Percentiles rank a stretch among this genome's conserved stretches.
Conservation (phyloP, 2,888 invertebrate species). For the Limnephilus marmoratus region DNA sequence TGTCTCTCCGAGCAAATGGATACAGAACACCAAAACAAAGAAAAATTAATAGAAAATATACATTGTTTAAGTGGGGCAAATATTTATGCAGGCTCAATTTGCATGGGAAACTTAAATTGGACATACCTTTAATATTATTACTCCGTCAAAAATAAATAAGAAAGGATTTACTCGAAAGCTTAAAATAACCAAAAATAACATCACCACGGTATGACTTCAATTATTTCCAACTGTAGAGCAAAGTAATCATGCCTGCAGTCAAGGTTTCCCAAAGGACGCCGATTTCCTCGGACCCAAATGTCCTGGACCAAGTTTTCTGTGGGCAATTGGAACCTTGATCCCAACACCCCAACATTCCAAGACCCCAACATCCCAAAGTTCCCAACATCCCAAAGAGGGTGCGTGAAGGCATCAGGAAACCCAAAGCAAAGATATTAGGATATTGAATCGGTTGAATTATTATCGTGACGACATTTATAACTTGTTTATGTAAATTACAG, state of each 20-base stretch:
- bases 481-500: conserved; percentile 34
- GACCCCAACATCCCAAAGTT: neutral
- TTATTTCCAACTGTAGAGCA: neutral
- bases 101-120: neutral
- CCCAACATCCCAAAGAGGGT: neutral
- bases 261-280: conserved; percentile 14
- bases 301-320: conserved; percentile 19
- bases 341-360: neutral
- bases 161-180: too few relatives aligned
- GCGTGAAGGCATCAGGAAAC: neutral
- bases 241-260: neutral
- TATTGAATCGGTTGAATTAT: conserved; percentile 41
- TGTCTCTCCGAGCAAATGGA: too few relatives aligned
- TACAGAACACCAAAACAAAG: too few relatives aligned
- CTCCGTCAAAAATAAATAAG: too few relatives aligned
- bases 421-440: conserved; percentile 9
- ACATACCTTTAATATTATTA: too few relatives aligned
- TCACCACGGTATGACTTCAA: neutral
- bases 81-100: neutral
- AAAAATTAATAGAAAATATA: too few relatives aligned
- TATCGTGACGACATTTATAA: conserved; percentile 42
- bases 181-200: neutral
- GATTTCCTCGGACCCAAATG: conserved; percentile 31
- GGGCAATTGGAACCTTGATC: conserved; percentile 29
- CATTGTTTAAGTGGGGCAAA: too few relatives aligned